Conservation (phyloP, 1,140 invertebrate species). For the Trichonephila clavipes region DNA sequence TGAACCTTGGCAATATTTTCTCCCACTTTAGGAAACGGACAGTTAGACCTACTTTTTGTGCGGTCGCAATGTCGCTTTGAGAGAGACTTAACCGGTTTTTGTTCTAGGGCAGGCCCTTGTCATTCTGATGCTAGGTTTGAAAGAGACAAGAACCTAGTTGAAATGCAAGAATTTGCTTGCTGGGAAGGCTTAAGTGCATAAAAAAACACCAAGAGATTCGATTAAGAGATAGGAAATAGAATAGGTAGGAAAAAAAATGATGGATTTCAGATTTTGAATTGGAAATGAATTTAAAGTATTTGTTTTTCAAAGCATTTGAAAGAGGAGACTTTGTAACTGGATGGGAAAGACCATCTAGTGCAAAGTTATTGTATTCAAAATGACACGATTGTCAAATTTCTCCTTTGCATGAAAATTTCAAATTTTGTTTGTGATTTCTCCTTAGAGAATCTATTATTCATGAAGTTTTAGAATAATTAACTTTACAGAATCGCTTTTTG, state of each 20-base stretch:
- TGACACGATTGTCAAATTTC: no score
- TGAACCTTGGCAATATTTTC: slow-evolving; percentile 56
- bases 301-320: no score
- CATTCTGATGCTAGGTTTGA: slow-evolving; percentile 2
- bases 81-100: slow-evolving; percentile 59
- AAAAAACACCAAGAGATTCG: not conserved
- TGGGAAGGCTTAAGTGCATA: not conserved
- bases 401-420: no score
- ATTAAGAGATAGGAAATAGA: not conserved
- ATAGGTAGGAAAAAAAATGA: not conserved
- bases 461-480: no score
- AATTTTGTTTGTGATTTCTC: no score
- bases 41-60: slow-evolving; percentile 57
- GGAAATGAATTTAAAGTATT: no score
- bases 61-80: slow-evolving; percentile 49
- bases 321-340: no score
- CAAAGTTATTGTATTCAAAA: no score
- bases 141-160: slow-evolving; percentile 4
- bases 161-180: not conserved
- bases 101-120: slow-evolving; percentile 12
- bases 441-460: no score
- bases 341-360: no score
- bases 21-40: slow-evolving; percentile 30
- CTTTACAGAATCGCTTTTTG: no score
- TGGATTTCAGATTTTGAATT: no score